Conservation (phyloP, 2,888 invertebrate species). For the Drosophila subsilvestris region DNA sequence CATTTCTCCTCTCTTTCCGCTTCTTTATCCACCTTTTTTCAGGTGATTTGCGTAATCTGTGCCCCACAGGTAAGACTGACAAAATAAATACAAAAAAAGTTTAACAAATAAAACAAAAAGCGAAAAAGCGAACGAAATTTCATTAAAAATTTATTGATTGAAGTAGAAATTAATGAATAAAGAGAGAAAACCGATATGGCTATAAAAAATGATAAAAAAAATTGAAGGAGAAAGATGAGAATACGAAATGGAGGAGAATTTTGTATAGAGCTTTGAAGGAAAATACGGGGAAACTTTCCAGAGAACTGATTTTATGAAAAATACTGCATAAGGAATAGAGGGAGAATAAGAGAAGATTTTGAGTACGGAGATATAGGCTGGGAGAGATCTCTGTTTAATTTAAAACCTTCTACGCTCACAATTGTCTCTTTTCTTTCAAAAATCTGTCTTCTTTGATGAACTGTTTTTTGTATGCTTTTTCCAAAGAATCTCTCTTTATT, state of each 20-base stretch:
- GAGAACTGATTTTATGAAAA: not conserved
- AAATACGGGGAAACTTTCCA: not conserved
- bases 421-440: not conserved
- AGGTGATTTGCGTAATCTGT: constrained; percentile 63
- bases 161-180: constrained; percentile 25
- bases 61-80: constrained; percentile 45
- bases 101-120: not conserved
- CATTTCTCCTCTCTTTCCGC: not conserved
- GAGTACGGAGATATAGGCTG: not conserved
- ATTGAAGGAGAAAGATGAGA: not conserved
- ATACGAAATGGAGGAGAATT: too few relatives aligned
- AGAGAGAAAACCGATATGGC: constrained; percentile 2
- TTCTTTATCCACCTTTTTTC: constrained; percentile 15
- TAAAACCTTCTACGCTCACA: not conserved
- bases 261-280: not conserved
- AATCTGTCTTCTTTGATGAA: not conserved
- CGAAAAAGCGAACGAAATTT: constrained; percentile 40
- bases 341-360: not conserved
- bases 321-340: too few relatives aligned
- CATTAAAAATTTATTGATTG: constrained; percentile 56
- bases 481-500: not conserved
- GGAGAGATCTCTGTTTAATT: not conserved
- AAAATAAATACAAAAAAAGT: constrained; percentile 7
- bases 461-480: not conserved
- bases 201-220: constrained; percentile 2